Evolutionary conservation across 2,113 vertebrate species (phyloP).

Genomic region (Phylloscopus whistleri): DNA sequence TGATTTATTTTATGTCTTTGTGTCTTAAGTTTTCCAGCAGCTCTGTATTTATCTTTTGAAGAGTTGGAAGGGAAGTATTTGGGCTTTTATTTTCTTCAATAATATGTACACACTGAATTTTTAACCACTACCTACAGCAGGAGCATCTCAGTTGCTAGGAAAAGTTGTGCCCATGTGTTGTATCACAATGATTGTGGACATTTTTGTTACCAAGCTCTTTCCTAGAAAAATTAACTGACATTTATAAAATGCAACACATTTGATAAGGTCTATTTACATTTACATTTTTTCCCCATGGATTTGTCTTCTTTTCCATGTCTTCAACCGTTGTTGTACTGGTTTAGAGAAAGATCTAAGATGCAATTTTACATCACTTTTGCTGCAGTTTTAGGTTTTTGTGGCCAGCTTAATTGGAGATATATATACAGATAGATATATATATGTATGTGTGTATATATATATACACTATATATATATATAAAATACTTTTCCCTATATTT

Average conservation of each 20-base stretch:
- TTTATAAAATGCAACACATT: background rate
- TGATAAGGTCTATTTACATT: background rate
- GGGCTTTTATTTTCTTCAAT: background rate
- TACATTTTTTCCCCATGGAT: background rate
- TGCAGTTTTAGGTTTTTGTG: background rate
- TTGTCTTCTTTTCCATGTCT: background rate
- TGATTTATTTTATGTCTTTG: background rate
- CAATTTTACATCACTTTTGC: background rate
- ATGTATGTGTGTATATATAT: too few species aligned
- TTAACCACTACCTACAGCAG: background rate
- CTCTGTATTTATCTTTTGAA: background rate
- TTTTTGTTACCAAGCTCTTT: background rate
- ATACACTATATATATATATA: too few species aligned
- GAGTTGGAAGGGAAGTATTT: background rate
- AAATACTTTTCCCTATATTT: background rate
- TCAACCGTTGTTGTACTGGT: background rate
- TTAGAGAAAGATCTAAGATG: background rate
- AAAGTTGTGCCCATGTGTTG: background rate
- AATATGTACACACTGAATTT: background rate
- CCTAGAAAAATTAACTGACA: background rate
- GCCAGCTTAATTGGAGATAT: background rate
- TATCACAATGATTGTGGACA: background rate
- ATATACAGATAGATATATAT: too few species aligned
- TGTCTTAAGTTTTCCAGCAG: background rate
- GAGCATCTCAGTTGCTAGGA: background rate